Conservation (phyloP, 2,888 invertebrate species). For the Ornithoptera alexandrae region DNA sequence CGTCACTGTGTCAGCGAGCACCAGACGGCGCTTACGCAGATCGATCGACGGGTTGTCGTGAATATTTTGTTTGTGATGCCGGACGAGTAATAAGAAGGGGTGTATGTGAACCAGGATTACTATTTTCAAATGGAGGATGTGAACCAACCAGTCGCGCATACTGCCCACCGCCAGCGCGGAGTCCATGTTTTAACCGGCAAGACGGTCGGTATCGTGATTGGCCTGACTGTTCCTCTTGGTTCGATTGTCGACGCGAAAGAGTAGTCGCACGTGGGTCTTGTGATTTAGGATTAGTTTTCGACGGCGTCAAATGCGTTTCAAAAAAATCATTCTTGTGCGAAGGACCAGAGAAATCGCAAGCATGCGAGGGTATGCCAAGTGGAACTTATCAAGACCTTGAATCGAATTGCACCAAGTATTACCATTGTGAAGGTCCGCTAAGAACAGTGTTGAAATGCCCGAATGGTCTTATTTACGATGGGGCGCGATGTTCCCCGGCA, state of each 20-base stretch:
- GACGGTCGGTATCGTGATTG: conserved; percentile 72
- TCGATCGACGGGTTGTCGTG: conserved; percentile 75
- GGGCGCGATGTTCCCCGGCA: conserved; percentile 61
- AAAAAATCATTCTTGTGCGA: conserved; percentile 65
- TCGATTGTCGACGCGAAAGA: conserved; percentile 70
- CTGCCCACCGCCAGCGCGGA: conserved; percentile 70
- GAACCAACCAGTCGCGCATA: conserved; percentile 61
- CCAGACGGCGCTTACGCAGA: conserved; percentile 80
- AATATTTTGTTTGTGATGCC: conserved; percentile 80
- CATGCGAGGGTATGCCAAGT: conserved; percentile 73
- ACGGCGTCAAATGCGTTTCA: conserved; percentile 70
- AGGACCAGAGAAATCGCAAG: conserved; percentile 61
- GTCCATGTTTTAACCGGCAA: conserved; percentile 68
- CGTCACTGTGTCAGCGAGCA: conserved; percentile 72
- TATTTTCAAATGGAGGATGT: conserved; percentile 77
- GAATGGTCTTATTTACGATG: conserved; percentile 65
- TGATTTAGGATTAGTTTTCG: conserved; percentile 67
- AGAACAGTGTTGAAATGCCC: conserved; percentile 67
- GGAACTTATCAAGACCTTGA: conserved; percentile 78
- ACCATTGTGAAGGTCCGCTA: conserved; percentile 68
- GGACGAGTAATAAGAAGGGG: conserved; percentile 75
- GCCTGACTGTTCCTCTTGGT: conserved; percentile 73
- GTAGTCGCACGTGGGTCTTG: conserved; percentile 71
- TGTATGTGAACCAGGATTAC: conserved; percentile 74
- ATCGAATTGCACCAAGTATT: conserved; percentile 76